phyloP scores from a whole-genome alignment of 1,140 invertebrate genomes.

The Gryon sp. region DNA sequence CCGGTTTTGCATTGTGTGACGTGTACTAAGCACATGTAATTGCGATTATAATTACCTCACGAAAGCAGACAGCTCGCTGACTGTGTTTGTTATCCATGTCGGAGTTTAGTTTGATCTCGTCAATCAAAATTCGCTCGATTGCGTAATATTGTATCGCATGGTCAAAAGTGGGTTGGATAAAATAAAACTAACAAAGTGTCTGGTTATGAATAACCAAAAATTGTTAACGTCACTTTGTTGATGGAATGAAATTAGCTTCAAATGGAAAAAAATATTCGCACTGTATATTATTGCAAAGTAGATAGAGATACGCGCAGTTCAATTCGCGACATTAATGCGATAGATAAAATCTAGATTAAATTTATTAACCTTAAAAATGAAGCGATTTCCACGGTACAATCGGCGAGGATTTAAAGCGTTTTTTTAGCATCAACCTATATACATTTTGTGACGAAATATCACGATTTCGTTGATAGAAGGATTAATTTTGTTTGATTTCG shows the following conservation, averaged over 20 bases:
- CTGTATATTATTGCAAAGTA: constrained; percentile 21
- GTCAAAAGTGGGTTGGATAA: too few relatives aligned
- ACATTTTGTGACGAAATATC: too few relatives aligned
- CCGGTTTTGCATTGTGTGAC: not conserved
- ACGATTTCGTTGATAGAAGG: too few relatives aligned
- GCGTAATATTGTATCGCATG: constrained; percentile 40
- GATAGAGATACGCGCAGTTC: constrained; percentile 6
- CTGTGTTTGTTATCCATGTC: constrained; percentile 2
- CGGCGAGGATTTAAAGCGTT: too few relatives aligned
- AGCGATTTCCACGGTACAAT: not conserved
- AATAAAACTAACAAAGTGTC: not conserved
- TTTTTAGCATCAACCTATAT: too few relatives aligned
- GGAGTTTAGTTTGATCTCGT: constrained; percentile 10
- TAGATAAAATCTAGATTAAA: constrained; percentile 5
- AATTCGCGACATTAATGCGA: constrained; percentile 10
- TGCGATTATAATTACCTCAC: constrained; percentile 28
- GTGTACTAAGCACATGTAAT: constrained; percentile 1
- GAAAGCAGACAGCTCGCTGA: not conserved
- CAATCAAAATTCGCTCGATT: constrained; percentile 42
- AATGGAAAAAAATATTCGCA: constrained; percentile 15
- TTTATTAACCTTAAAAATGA: constrained; percentile 13
- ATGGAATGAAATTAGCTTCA: constrained; percentile 34
- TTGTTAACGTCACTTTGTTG: constrained; percentile 21
- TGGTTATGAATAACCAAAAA: constrained; percentile 16
- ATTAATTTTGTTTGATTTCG: too few relatives aligned